Evolutionary conservation across 1,140 invertebrate genomes (phyloP), one percentile per base, ranked within the genome.

Genomic region (Caenorhabditis briggsae): DNA sequence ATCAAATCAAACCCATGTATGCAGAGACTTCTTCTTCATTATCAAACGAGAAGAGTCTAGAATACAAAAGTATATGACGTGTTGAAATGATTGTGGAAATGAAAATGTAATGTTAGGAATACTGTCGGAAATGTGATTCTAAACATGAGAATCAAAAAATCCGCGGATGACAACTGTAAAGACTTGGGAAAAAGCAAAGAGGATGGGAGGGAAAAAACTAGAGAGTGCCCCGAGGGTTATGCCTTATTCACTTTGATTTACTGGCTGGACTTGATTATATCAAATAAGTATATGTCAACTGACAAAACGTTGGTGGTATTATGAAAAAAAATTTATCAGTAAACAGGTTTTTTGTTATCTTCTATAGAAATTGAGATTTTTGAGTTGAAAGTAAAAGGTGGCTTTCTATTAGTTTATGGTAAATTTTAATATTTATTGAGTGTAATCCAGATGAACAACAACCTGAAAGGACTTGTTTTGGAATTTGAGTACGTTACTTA

Each of bases 61-160:
- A 78, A 46, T 50, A 78, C 70, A 46, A 78, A 78, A 78, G 50
- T 78, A 78, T 46, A 78, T 78, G 70, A 78, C 70, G 70, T 78
- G 70, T 12, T 3, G 8, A 18, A 53, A 23, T 7, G 41, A 78
- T 50, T 50, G 46, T 53, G 46, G 70, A 78, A 78, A 78, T 78
- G 41, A 48, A 1, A 46, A 46, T 70, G n/a, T n/a, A n/a, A n/a
- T n/a, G n/a, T 70, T 46, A n/a, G 64, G 70, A 53, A 53, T 78
- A 78, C 70, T 46, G 70, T 78, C 70, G 70, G 70, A 78, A 78
- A 78, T 78, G 70, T 78, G 70, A 78, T 78, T 78, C 70, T 16
- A n/a, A n/a, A 20, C 5, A 33, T 7, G 5, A 78, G 46, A 78
- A 9, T 25, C 23, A 70, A 41, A 78, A 78, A 23, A 48, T 46